phyloP scores from a whole-genome alignment of 1,140 invertebrate species.

The Steinernema feltiae region DNA sequence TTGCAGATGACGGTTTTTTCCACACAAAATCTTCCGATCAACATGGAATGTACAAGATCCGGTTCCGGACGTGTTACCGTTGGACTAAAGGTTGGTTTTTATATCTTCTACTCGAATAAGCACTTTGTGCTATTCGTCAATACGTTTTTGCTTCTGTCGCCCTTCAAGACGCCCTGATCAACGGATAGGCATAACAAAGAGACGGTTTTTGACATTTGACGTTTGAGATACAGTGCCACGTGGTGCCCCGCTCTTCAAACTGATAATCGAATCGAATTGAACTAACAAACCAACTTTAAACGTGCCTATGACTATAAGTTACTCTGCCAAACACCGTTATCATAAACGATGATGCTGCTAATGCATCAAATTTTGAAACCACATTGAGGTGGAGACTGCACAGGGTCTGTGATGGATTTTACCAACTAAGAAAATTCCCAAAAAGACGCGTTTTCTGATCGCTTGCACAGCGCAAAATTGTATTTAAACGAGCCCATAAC shows the following conservation, averaged over 20 bases:
- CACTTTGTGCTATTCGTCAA: conserved; percentile 10
- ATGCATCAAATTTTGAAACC: background rate
- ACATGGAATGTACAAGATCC: background rate
- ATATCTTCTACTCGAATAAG: background rate
- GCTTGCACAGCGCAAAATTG: background rate
- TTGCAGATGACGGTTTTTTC: background rate
- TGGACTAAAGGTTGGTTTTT: conserved; percentile 2
- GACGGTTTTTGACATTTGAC: background rate
- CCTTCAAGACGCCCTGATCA: background rate
- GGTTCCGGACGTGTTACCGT: background rate
- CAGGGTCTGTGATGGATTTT: background rate
- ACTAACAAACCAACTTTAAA: too few species aligned
- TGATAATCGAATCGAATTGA: too few species aligned
- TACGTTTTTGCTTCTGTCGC: background rate
- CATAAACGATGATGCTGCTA: too few species aligned
- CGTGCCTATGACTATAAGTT: background rate
- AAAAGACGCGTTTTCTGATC: background rate
- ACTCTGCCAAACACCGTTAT: too few species aligned
- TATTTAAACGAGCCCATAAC: background rate
- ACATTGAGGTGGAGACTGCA: background rate
- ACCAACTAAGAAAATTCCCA: background rate
- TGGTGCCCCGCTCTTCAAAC: background rate
- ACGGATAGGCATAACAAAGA: background rate
- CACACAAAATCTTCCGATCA: background rate
- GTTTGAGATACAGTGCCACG: background rate